Evolutionary conservation across 2,113 vertebrate genomes (phyloP), one percentile per base, ranked within the genome.

Genomic region (Theristicus caerulescens): DNA sequence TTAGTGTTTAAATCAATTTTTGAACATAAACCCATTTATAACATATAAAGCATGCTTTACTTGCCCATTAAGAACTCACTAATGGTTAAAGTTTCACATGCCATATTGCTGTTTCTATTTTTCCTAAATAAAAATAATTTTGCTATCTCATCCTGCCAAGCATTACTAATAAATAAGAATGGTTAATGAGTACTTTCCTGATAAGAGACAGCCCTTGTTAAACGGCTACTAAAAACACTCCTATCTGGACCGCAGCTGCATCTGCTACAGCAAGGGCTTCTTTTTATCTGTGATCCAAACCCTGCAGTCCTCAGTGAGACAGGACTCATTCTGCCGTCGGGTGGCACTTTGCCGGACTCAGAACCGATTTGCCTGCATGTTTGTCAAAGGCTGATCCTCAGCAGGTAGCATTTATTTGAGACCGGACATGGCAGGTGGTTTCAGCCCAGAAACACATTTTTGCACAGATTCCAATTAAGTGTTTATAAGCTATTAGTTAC

Each of bases 401-500:
- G 96, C 96, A 97, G 97, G 96, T 95, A 95, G 78, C 84, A 90
- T 93, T 89, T 93, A 73, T 69, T 94, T 27, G n/a, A 94, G 86
- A 76, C 84, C 5, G 17, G 89, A 89, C 11, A 0, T 95, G 87
- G 93, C 97, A 95, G 97, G 97, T 95, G 97, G 96, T 97, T 96
- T 89, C 93, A 93, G 54, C 89, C 93, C 57, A 88, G 81, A 94
- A 96, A 92, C 94, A 91, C 88, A 87, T 94, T 97, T 89, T 95
- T 96, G 96, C 91, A 89, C 58, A 89, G 89, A 93, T 93, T 95
- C 97, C 94, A 97, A 47, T 95, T 82, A 96, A 96, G 94, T 91
- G 97, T 97, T 97, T 97, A 95, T 95, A 97, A 97, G 91, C 86
- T 87, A 89, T 96, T 93, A 49, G 91, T 94, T 96, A 82, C 83